These are phyloP conservation scores for Megaleporinus macrocephalus DNA, from an alignment of 2,113 vertebrate species.

Conservation along the genomic window DNA sequence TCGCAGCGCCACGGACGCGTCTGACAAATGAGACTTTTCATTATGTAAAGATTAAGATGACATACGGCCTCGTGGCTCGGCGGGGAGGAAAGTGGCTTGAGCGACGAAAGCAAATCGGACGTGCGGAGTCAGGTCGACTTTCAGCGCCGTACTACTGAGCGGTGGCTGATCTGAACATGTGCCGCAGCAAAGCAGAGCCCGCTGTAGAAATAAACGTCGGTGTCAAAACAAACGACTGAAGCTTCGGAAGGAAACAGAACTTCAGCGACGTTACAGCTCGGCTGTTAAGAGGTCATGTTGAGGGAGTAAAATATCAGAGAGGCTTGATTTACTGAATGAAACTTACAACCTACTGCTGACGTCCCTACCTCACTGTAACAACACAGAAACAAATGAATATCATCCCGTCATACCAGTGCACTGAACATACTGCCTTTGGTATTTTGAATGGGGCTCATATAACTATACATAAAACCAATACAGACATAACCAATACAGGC, in stretches of 20 bases:
- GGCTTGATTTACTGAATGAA: background rate
- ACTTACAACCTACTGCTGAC: background rate
- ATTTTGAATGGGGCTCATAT: no score
- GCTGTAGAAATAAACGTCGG: constrained; percentile 18
- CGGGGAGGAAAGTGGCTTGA: background rate
- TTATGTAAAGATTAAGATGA: background rate
- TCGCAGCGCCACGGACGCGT: background rate
- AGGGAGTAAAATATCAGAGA: background rate
- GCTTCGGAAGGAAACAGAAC: background rate
- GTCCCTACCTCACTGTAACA: no score
- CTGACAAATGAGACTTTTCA: background rate
- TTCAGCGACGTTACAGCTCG: background rate
- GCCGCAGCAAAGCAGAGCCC: background rate
- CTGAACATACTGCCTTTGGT: no score
- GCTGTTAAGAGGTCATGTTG: background rate
- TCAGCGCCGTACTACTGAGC: background rate
- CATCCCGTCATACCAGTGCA: no score
- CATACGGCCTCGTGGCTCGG: background rate
- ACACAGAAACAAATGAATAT: no score
- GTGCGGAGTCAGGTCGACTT: background rate
- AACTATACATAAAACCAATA: no score
- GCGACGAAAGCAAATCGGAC: background rate
- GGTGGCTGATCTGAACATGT: background rate
- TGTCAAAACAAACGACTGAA: background rate
- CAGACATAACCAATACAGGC: no score